Evolutionary conservation across 2,797 vertebrate genomes (phyloP).

Genomic region (Cynodonichthys magdalenae): DNA sequence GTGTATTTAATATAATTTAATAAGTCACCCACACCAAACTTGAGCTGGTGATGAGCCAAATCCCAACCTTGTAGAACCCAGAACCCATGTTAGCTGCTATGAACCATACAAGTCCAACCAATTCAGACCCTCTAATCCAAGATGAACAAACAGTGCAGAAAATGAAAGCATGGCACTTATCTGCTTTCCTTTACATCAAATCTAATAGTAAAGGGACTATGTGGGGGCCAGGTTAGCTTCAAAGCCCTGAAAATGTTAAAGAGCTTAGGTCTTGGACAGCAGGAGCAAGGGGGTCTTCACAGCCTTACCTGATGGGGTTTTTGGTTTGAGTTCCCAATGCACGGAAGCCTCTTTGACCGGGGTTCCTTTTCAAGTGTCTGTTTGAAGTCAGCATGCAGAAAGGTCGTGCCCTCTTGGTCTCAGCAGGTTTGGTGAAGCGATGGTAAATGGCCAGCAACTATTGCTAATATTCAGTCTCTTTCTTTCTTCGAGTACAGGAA

Average conservation of each 20-base stretch:
- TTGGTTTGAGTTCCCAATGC: conserved; percentile 75
- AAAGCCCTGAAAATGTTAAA: conserved; percentile 75
- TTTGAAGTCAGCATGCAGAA: conserved; percentile 82
- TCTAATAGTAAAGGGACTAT: conserved; percentile 51
- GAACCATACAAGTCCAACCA: conserved; percentile 63
- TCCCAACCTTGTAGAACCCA: conserved; percentile 31
- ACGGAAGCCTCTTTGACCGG: conserved; percentile 75
- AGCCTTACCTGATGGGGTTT: conserved; percentile 85
- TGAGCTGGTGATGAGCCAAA: conserved; percentile 26
- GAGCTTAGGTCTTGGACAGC: conserved; percentile 74
- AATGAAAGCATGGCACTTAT: conserved; percentile 72
- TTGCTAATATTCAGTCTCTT: conserved; percentile 72
- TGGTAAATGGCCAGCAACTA: conserved; percentile 64
- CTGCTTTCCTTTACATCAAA: conserved; percentile 61
- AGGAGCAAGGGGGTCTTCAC: conserved; percentile 78
- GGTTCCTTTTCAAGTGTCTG: conserved; percentile 81
- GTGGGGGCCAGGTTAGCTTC: conserved; percentile 67
- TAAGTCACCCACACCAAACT: conserved; percentile 9
- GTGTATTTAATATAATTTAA: conserved; percentile 2
- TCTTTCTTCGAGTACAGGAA: conserved; percentile 69
- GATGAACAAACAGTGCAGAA: conserved; percentile 66
- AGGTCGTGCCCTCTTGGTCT: conserved; percentile 80
- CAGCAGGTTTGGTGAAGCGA: conserved; percentile 72
- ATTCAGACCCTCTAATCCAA: conserved; percentile 66
- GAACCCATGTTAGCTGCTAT: conserved; percentile 28